Conservation (phyloP, 2,888 invertebrate genomes). For the Heterodera filipjevi region DNA sequence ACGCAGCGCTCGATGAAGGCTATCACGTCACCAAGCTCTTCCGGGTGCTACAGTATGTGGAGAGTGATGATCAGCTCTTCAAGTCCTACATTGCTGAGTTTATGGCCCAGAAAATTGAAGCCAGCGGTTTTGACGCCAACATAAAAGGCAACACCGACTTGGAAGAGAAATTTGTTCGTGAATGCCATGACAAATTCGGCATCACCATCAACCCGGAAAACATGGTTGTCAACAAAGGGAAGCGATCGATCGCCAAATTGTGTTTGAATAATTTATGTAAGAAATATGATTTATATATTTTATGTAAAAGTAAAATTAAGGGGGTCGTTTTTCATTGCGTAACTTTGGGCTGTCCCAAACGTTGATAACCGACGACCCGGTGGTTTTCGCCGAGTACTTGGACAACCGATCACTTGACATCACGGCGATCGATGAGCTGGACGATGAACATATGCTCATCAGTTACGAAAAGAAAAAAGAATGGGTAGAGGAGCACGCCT, state of each 20-base stretch:
- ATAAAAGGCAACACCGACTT: background rate
- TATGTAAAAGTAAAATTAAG: background rate
- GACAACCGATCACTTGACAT: conserved; percentile 20
- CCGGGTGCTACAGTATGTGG: conserved; percentile 13
- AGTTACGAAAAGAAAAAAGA: conserved; percentile 7
- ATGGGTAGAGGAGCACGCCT: conserved; percentile 24
- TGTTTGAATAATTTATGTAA: background rate
- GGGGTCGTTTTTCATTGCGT: conserved; percentile 28
- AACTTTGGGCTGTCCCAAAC: conserved; percentile 17
- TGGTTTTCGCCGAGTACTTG: background rate
- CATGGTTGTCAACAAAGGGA: background rate
- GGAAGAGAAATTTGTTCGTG: background rate
- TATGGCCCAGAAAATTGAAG: background rate
- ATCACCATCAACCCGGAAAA: background rate
- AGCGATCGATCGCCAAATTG: background rate
- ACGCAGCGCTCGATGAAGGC: conserved; percentile 18
- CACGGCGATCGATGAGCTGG: background rate
- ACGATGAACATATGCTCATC: conserved; percentile 1
- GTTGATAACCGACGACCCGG: background rate
- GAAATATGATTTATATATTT: background rate
- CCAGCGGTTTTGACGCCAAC: background rate
- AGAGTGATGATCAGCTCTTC: conserved; percentile 16
- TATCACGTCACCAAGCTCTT: conserved; percentile 25
- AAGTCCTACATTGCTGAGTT: conserved; percentile 16
- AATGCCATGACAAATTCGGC: background rate